Conservation (phyloP, 2,113 vertebrate genomes). For the Pandion haliaetus region DNA sequence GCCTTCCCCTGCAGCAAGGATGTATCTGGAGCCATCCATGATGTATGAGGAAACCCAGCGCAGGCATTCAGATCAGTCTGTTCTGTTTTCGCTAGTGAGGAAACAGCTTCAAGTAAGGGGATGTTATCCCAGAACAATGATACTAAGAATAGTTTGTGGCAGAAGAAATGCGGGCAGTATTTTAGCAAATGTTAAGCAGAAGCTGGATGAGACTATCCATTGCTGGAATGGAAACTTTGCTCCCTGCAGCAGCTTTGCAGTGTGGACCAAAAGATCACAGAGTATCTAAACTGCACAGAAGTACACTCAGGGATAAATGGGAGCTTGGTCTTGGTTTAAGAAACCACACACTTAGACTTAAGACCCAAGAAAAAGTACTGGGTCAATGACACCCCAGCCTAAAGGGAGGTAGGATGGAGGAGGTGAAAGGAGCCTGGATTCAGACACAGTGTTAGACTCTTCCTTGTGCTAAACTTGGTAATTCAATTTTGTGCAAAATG, state of each 20-base stretch:
- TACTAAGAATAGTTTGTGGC: background rate
- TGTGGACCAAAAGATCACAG: background rate
- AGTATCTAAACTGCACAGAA: background rate
- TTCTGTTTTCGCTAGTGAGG: background rate
- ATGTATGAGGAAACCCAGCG: background rate
- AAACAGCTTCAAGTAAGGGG: background rate
- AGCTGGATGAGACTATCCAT: background rate
- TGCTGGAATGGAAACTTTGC: background rate
- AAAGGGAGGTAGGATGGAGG: background rate
- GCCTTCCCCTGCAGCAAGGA: fast-evolving
- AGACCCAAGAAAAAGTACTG: background rate
- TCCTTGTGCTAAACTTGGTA: background rate
- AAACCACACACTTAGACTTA: background rate
- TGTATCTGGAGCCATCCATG: background rate
- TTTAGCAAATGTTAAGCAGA: background rate
- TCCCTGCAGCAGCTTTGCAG: background rate
- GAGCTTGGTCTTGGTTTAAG: background rate
- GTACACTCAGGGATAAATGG: background rate
- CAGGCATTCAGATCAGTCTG: background rate
- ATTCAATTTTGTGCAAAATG: background rate
- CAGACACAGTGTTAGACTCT: background rate
- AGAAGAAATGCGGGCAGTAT: background rate
- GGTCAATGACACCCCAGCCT: background rate
- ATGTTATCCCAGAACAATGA: background rate
- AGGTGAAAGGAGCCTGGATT: background rate